Conservation (phyloP, 2,888 invertebrate genomes). For the Caenorhabditis sp. region DNA sequence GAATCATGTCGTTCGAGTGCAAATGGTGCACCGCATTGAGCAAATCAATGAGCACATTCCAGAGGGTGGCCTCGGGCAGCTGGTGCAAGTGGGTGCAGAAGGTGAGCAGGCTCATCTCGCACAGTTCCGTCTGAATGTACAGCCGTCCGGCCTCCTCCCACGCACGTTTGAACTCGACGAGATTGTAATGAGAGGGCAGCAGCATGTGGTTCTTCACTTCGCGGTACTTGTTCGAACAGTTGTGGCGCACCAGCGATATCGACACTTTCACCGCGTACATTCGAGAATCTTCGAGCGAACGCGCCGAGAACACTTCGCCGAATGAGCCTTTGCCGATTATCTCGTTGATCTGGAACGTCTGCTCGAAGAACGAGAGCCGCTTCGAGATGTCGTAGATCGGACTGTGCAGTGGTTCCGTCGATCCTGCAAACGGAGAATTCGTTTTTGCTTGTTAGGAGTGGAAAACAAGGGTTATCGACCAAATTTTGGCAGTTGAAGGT, state of each 20-base stretch:
- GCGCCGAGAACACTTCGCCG: constrained; percentile 86
- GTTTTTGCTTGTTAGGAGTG: neutral
- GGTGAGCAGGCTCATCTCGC: constrained; percentile 83
- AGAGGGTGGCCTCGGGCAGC: constrained; percentile 83
- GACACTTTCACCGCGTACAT: constrained; percentile 86
- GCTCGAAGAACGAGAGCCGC: constrained; percentile 84
- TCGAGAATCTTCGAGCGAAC: constrained; percentile 84
- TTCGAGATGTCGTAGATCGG: constrained; percentile 79
- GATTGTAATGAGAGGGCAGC: constrained; percentile 84
- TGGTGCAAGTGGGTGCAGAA: constrained; percentile 82
- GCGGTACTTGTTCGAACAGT: constrained; percentile 65
- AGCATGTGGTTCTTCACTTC: constrained; percentile 84
- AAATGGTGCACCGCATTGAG: constrained; percentile 83
- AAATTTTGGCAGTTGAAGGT: no score
- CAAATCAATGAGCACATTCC: constrained; percentile 85
- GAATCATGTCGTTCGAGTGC: constrained; percentile 84
- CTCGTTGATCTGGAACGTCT: constrained; percentile 83
- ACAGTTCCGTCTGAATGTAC: constrained; percentile 83
- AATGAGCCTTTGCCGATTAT: constrained; percentile 87
- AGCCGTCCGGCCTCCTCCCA: constrained; percentile 84
- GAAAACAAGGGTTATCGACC: no score
- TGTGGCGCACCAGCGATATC: constrained; percentile 61
- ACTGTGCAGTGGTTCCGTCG: constrained; percentile 14
- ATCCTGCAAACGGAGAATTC: constrained; percentile 14
- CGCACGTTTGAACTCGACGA: constrained; percentile 84